A percentile compares a stretch with the other conserved stretches of the same genome.
These are phyloP conservation scores for Drosophila bocqueti DNA, from an alignment of 1,140 invertebrate species.

Conservation along the genomic window DNA sequence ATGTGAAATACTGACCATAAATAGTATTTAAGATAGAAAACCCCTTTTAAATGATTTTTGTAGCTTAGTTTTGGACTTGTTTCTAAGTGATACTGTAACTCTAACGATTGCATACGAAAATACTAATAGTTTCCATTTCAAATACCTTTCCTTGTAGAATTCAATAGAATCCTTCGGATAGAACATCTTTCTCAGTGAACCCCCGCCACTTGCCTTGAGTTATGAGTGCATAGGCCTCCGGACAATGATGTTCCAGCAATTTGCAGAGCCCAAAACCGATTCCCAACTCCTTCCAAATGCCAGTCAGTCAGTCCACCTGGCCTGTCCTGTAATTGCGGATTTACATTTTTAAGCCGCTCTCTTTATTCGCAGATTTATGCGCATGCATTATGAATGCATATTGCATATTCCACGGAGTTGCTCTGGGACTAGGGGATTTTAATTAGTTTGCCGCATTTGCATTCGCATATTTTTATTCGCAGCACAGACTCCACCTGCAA, in stretches of 20 bases:
- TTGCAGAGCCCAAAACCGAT: not conserved
- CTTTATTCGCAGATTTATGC: constrained; percentile 71
- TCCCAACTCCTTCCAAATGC: not conserved
- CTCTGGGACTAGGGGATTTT: constrained; percentile 38
- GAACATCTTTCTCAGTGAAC: not conserved
- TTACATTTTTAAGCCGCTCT: constrained; percentile 74
- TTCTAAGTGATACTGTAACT: not conserved
- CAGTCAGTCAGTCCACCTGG: constrained; percentile 12
- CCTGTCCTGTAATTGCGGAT: constrained; percentile 61
- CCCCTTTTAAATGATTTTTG: too few species aligned
- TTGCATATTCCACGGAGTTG: constrained; percentile 30
- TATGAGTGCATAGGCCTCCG: not conserved
- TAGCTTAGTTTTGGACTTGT: not conserved
- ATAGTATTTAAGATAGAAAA: not conserved
- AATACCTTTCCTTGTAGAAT: too few species aligned
- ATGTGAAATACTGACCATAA: not conserved
- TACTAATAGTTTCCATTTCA: too few species aligned
- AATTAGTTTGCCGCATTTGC: constrained; percentile 68
- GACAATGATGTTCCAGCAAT: not conserved
- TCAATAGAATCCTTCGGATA: not conserved
- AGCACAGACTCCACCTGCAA: not conserved
- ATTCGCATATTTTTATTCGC: constrained; percentile 23
- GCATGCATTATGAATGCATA: constrained; percentile 70
- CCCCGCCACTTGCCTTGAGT: not conserved
- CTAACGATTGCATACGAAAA: not conserved